Evolutionary conservation across 1,140 invertebrate genomes (phyloP).

Genomic region (Euglossa dilemma): DNA sequence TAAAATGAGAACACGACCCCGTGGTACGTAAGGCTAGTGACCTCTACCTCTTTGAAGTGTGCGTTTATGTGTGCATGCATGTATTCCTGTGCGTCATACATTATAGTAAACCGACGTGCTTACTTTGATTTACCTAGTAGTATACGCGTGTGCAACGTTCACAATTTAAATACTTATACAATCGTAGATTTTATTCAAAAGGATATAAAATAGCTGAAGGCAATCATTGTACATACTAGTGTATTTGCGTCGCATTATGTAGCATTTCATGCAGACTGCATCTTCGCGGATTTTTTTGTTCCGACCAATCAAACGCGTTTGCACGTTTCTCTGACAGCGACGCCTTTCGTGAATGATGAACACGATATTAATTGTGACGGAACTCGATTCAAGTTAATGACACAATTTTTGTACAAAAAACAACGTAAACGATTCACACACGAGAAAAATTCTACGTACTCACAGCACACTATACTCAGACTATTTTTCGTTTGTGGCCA

Average conservation of each 20-base stretch:
- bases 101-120: constrained; percentile 29
- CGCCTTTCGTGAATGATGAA: constrained; percentile 6
- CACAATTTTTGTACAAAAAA: neutral
- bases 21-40: constrained; percentile 61
- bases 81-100: constrained; percentile 32
- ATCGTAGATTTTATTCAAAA: neutral
- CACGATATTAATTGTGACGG: neutral
- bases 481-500: constrained; percentile 48
- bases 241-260: constrained; percentile 30
- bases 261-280: constrained; percentile 32
- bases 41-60: constrained; percentile 52
- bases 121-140: constrained; percentile 15
- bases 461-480: constrained; percentile 18
- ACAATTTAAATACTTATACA: neutral
- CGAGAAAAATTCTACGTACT: constrained; percentile 38
- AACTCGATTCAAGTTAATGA: neutral
- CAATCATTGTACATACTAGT: constrained; percentile 7
- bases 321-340: constrained; percentile 41
- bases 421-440: neutral
- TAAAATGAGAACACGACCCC: constrained; percentile 55
- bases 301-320: constrained; percentile 52
- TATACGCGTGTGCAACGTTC: neutral
- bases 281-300: constrained; percentile 58
- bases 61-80: constrained; percentile 21
- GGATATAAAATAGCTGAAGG: too few species aligned